phyloP scores from a whole-genome alignment of 2,888 invertebrate genomes.

The Drosophila neotestacea region DNA sequence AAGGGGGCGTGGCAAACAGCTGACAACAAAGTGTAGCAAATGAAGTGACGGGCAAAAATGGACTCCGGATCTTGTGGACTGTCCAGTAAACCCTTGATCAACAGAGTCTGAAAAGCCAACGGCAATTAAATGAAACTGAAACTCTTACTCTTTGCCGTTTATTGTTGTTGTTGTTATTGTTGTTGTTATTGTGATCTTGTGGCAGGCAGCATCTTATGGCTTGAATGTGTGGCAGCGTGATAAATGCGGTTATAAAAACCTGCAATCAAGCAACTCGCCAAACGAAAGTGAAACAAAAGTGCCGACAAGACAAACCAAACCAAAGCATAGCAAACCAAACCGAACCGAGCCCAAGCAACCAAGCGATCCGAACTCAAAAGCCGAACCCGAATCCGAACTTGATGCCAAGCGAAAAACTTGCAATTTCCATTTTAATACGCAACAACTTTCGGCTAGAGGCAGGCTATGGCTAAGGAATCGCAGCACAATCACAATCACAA shows the following conservation, averaged over 20 bases:
- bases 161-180: conserved; percentile 18
- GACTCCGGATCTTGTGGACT: not conserved
- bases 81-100: conserved; percentile 24
- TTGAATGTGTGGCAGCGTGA: conserved; percentile 75
- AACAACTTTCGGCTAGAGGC: conserved; percentile 77
- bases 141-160: conserved; percentile 47
- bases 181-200: conserved; percentile 38
- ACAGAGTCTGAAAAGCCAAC: conserved; percentile 19
- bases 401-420: conserved; percentile 63
- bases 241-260: conserved; percentile 77
- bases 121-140: conserved; percentile 79
- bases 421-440: conserved; percentile 80
- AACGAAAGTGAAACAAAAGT: conserved; percentile 81
- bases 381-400: conserved; percentile 19
- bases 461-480: conserved; percentile 31
- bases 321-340: not conserved
- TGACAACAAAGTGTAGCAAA: conserved; percentile 31
- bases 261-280: conserved; percentile 66
- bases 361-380: conserved; percentile 28
- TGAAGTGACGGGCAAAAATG: conserved; percentile 22
- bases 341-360: conserved; percentile 8
- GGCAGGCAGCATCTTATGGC: conserved; percentile 54
- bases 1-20: conserved; percentile 33
- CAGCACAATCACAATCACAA: conserved; percentile 15
- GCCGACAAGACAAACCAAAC: conserved; percentile 46